Evolutionary conservation across 2,888 invertebrate genomes (phyloP).

Genomic region (Suillia variegata): DNA sequence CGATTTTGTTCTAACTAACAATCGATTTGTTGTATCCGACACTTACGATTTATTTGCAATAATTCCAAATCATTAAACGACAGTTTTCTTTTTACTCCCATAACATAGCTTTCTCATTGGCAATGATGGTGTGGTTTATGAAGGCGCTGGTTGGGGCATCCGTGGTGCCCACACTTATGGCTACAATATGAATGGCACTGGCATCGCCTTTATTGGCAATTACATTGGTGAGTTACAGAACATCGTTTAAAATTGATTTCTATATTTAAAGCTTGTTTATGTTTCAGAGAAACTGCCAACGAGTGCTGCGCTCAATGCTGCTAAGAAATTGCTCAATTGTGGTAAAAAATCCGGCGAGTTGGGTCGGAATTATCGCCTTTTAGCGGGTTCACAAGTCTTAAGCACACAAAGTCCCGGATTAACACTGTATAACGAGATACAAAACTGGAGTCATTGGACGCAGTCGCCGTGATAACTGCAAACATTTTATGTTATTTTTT

Average conservation of each 20-base stretch:
- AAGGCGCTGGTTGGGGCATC: constrained; percentile 70
- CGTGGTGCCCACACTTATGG: constrained; percentile 67
- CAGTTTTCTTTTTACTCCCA: no score
- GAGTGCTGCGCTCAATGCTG: constrained; percentile 55
- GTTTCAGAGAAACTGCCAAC: constrained; percentile 59
- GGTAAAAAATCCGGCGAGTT: constrained; percentile 61
- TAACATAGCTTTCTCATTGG: constrained; percentile 68
- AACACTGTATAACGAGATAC: constrained; percentile 62
- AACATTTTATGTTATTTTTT: no score
- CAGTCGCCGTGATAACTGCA: no score
- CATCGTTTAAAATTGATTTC: constrained; percentile 10
- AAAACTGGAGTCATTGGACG: constrained; percentile 62
- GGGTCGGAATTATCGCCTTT: constrained; percentile 56
- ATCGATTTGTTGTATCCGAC: no score
- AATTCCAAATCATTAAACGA: no score
- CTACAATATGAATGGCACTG: constrained; percentile 68
- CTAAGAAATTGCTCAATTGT: constrained; percentile 60
- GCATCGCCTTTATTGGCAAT: constrained; percentile 68
- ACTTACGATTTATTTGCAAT: no score
- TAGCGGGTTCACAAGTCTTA: constrained; percentile 62
- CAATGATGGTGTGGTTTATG: constrained; percentile 70
- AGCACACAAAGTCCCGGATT: constrained; percentile 63
- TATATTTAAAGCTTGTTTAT: background rate
- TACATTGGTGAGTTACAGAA: constrained; percentile 57
- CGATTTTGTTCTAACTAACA: no score